Evolutionary conservation across 1,140 invertebrate genomes (phyloP).

Genomic region (Nylanderia fulva): DNA sequence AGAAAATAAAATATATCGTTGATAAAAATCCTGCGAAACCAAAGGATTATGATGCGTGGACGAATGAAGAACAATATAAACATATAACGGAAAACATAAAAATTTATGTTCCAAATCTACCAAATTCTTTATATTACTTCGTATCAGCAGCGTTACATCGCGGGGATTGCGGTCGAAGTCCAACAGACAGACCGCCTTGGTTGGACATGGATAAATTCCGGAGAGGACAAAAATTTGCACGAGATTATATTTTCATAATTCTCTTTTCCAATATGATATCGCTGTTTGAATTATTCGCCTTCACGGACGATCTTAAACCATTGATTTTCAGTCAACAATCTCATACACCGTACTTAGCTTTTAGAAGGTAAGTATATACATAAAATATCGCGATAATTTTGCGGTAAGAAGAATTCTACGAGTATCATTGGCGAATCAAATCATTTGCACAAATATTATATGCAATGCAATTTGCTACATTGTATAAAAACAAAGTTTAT

Average conservation of each 20-base stretch:
- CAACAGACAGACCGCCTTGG: conserved; percentile 74
- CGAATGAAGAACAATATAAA: neutral
- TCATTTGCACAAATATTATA: no score
- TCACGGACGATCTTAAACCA: conserved; percentile 88
- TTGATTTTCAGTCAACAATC: conserved; percentile 89
- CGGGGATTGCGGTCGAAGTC: conserved; percentile 28
- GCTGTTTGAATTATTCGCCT: conserved; percentile 88
- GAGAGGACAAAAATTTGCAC: conserved; percentile 89
- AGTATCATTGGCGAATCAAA: no score
- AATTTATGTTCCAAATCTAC: neutral
- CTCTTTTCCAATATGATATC: conserved; percentile 88
- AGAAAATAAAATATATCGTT: neutral
- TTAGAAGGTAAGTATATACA: conserved; percentile 89
- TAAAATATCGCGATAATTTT: neutral
- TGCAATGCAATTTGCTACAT: no score
- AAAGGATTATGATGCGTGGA: conserved; percentile 2
- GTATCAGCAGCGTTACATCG: neutral
- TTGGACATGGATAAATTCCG: conserved; percentile 80
- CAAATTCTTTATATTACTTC: neutral
- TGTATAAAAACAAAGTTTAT: no score
- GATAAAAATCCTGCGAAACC: conserved; percentile 3
- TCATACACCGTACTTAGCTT: conserved; percentile 88
- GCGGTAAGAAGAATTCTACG: neutral
- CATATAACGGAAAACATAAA: neutral
- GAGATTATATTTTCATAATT: conserved; percentile 87